Base-by-base conservation (phyloP, 2,888 invertebrate genomes). In the Mechanitis mazaeus region DNA sequence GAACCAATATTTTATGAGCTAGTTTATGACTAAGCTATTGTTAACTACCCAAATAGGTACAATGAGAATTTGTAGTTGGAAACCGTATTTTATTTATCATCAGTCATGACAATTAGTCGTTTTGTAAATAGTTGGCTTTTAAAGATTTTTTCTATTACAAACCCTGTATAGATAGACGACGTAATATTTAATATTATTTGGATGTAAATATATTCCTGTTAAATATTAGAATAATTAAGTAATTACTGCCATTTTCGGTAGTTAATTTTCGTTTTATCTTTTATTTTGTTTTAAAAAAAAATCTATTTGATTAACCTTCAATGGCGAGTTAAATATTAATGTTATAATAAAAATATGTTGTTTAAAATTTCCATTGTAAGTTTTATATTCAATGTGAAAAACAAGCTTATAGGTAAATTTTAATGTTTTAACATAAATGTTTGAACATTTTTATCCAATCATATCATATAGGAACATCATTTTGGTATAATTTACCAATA, bases 111-210 rank as follows among this genome's bases (percentile, higher is more conserved):
- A 64, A 63, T 68, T 71, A 73, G 72, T 72, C 72, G 71, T 73
- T 71, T 71, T 78, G 77, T 79, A 79, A 67, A 78, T 76, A 77
- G 63, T 66, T 66, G 68, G 74, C 73, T 75, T 76, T 69, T 64
- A 68, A 65, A 64, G 62, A 56, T 65, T 70, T 69, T 68, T 69
- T 67, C 68, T 58, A 61, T 68, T 64, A 64, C 65, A 67, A 67
- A 64, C 56, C 64, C 62, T 65, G 68, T 67, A 69, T 68, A 69
- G 70, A 58, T 66, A 68, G 65, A 61, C 55, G 54, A 66, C 67
- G 66, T 71, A 69, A 68, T 69, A 42, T 31, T 31, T 60, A 59
- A 66, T 64, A 66, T 20, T 20, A 20, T 45, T 38, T 63, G 56
- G 57, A 56, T 75, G 74, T 75, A 73, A 67, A 74, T 74, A 75